Conservation (phyloP, 2,113 vertebrate genomes). For the Beaufortia kweichowensis region DNA sequence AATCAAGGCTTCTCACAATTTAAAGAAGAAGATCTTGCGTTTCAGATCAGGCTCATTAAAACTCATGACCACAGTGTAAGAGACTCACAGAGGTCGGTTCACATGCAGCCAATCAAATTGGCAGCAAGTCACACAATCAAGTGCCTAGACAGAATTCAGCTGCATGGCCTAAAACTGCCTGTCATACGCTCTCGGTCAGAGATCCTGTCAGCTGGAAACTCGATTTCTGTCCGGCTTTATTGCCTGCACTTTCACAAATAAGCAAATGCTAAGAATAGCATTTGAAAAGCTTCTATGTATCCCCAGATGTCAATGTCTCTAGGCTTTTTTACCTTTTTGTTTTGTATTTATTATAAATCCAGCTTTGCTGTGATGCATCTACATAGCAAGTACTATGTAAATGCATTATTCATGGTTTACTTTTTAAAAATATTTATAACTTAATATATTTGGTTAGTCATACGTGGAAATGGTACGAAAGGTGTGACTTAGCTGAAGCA, state of each 20-base stretch:
- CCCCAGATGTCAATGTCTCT: conserved; percentile 54
- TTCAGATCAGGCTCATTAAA: conserved; percentile 92
- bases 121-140: conserved; percentile 47
- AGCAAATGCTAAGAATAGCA: conserved; percentile 36
- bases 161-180: conserved; percentile 37
- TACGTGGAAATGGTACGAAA: conserved; percentile 43
- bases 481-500: conserved; percentile 46
- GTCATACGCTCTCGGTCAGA: conserved; percentile 4
- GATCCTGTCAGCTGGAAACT: conserved; percentile 1
- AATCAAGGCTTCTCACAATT: conserved; percentile 93
- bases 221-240: conserved; percentile 37
- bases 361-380: conserved; percentile 48
- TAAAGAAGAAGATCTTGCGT: conserved; percentile 95
- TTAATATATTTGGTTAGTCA: conserved; percentile 70
- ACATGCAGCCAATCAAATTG: conserved; percentile 59
- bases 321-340: conserved; percentile 24
- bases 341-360: conserved; percentile 61
- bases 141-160: conserved; percentile 59
- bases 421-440: conserved; percentile 66
- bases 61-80: conserved; percentile 94
- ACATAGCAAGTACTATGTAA: conserved; percentile 55
- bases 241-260: conserved; percentile 63
- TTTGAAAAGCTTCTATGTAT: conserved; percentile 41
- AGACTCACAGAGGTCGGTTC: conserved; percentile 25
- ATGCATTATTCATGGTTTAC: conserved; percentile 52